These are phyloP conservation scores for Cheirogaleus medius DNA, from an alignment of 2,113 vertebrate species.

Conservation along the genomic window DNA sequence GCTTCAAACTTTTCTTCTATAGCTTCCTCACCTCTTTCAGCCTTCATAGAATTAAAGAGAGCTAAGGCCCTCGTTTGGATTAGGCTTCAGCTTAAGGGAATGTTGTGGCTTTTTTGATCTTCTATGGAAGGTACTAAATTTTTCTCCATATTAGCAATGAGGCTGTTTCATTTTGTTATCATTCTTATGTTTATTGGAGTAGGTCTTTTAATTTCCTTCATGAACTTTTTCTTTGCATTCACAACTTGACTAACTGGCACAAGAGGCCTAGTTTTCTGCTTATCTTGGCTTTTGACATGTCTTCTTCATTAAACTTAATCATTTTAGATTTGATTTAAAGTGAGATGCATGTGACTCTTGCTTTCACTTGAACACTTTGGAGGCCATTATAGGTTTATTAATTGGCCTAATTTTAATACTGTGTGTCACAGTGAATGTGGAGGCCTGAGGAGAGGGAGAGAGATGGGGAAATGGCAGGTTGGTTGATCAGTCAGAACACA, in stretches of 20 bases:
- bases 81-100: neutral
- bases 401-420: neutral
- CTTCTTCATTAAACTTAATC: neutral
- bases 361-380: neutral
- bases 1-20: neutral
- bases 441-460: neutral
- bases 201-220: neutral
- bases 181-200: neutral
- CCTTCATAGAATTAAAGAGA: neutral
- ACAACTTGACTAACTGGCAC: neutral
- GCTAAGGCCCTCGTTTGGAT: neutral
- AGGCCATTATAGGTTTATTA: neutral
- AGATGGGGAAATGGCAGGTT: neutral
- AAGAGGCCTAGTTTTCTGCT: neutral
- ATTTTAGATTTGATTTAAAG: neutral
- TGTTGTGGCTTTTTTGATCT: neutral
- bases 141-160: neutral
- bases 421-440: neutral
- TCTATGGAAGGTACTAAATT: neutral
- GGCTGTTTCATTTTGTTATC: neutral
- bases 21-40: neutral
- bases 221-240: neutral
- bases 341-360: neutral
- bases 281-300: neutral
- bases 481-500: neutral